Base-by-base conservation (phyloP, 2,113 vertebrate species). In the Prochilodus magdalenae region DNA sequence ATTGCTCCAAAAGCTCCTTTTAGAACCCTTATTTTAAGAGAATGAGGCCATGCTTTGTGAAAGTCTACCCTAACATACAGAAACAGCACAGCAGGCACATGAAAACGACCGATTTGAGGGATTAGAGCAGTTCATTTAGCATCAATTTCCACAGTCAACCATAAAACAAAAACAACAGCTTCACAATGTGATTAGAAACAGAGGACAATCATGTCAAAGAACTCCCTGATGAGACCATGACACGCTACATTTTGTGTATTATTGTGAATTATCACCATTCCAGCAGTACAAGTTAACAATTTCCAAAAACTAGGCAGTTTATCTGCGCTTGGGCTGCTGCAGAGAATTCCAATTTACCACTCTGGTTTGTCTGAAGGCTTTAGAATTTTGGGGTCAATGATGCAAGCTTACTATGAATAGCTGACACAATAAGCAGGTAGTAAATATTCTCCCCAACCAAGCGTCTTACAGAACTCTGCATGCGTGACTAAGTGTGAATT, bases 61-160 rank as follows among this genome's bases (percentile, higher is more conserved):
- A 6, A 18, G 20, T 60, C 57, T 60, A 60, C 57, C 2, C 57
- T 87, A 88, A 87, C 84, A 85, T 86, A 62, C n/a, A n/a, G n/a
- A n/a, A n/a, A 88, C 59, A 82, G 85, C 85, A 87, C 89, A 87
- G 93, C 92, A 91, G 91, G 82, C 76, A 92, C 89, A 91, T 90
- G 87, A 93, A 93, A 94, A 92, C 89, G 90, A 88, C 84, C 92
- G 90, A 93, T 91, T 91, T 90, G 80, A 89, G 85, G 85, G 81
- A 92, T 94, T 90, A 93, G 87, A 91, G 89, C 87, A 87, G 87
- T 87, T 87, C 84, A 91, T 92, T 92, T 90, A 88, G 90, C 90
- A 89, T 70, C 63, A 53, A 84, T 81, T 85, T 81, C 47, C 71
- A 91, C 90, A 91, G 88, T 90, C 86, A 92, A 86, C 87, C 89